Percentiles rank a stretch among this genome's conserved stretches.
These are phyloP conservation scores for Belonocnema kinseyi DNA, from an alignment of 1,140 invertebrate genomes.

Conservation along the genomic window DNA sequence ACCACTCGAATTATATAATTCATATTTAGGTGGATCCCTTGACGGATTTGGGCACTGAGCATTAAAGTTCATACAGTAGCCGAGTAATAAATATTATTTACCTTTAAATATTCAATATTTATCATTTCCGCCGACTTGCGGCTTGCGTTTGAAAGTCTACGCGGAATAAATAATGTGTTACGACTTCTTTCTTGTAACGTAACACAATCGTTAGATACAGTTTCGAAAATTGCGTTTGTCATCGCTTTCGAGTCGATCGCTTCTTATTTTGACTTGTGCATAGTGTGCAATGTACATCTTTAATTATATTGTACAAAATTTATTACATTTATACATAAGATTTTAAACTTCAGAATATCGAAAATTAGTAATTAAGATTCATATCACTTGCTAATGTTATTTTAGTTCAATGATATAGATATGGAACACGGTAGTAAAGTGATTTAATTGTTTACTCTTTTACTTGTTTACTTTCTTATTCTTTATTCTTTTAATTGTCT, in stretches of 20 bases:
- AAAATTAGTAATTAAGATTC: not conserved
- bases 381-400: not conserved
- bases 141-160: slow-evolving; percentile 14
- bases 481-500: not conserved
- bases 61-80: slow-evolving; percentile 23
- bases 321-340: not conserved
- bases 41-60: slow-evolving; percentile 13
- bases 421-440: slow-evolving; percentile 3
- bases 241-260: slow-evolving; percentile 9
- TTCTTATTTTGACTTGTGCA: not conserved
- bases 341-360: not conserved
- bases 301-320: not conserved
- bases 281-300: not conserved
- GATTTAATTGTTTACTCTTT: not conserved
- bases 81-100: slow-evolving; percentile 31
- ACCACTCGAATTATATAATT: not conserved
- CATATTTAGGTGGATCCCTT: not conserved
- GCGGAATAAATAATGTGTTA: slow-evolving; percentile 22
- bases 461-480: not conserved
- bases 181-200: not conserved
- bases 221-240: slow-evolving; percentile 20
- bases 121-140: slow-evolving; percentile 4
- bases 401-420: not conserved
- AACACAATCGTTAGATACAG: slow-evolving; percentile 9
- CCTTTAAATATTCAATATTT: slow-evolving; percentile 25